Evolutionary conservation across 2,113 vertebrate species (phyloP).

Genomic region (Rhombomys opimus): DNA sequence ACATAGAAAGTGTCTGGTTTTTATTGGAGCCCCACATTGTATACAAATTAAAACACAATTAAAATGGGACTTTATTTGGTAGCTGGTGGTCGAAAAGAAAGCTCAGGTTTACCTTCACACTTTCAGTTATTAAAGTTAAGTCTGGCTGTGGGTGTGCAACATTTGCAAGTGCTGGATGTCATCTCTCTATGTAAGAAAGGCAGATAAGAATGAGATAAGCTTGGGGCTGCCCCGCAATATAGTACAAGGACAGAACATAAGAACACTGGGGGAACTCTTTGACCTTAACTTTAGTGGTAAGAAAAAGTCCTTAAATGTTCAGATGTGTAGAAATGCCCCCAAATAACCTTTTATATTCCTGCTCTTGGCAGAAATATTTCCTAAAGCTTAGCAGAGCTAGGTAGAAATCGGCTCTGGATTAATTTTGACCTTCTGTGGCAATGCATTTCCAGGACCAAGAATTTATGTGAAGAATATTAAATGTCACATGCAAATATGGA

Average conservation of each 20-base stretch:
- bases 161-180: slow-evolving; percentile 73
- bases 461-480: slow-evolving; percentile 87
- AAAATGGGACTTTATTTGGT: too few species aligned
- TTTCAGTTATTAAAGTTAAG: slow-evolving; percentile 69
- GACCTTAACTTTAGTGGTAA: slow-evolving; percentile 74
- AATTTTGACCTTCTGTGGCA: slow-evolving; percentile 84
- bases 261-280: slow-evolving; percentile 70
- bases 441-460: slow-evolving; percentile 84
- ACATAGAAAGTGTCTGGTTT: too few species aligned
- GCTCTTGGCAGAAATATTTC: slow-evolving; percentile 76
- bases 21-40: too few species aligned
- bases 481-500: slow-evolving; percentile 90
- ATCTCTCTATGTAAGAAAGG: slow-evolving; percentile 70
- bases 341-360: slow-evolving; percentile 75
- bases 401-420: slow-evolving; percentile 81
- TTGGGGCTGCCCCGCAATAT: slow-evolving; percentile 60
- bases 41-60: too few species aligned
- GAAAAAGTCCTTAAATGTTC: slow-evolving; percentile 73
- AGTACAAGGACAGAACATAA: slow-evolving; percentile 33
- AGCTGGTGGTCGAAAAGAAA: too few species aligned
- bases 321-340: slow-evolving; percentile 52
- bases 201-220: slow-evolving; percentile 71
- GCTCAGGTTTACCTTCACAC: background rate
- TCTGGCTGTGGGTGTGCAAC: slow-evolving; percentile 58
- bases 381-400: slow-evolving; percentile 77